These are phyloP conservation scores for Serranus cabrilla DNA, from an alignment of 2,797 vertebrate genomes.

Conservation along the genomic window DNA sequence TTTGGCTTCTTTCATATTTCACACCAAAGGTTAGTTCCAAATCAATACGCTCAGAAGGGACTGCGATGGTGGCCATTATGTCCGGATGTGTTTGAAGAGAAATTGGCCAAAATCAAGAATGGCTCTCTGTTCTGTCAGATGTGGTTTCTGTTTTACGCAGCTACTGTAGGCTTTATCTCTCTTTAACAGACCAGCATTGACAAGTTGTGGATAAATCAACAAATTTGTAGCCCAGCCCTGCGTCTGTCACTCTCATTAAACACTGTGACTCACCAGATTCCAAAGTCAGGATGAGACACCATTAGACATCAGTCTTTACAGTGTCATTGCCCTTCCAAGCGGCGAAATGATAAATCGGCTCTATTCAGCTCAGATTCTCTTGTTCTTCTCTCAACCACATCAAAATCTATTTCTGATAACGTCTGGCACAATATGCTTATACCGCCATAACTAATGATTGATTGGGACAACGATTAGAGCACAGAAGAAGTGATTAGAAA, in stretches of 20 bases:
- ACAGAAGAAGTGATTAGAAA: constrained; percentile 79
- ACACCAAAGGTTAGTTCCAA: constrained; percentile 78
- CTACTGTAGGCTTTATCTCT: constrained; percentile 55
- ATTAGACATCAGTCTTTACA: constrained; percentile 55
- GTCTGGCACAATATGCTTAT: constrained; percentile 50
- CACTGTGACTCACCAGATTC: constrained; percentile 50
- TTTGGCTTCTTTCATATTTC: constrained; percentile 79
- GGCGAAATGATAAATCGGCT: constrained; percentile 63
- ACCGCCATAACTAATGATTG: constrained; percentile 68
- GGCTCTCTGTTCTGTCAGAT: constrained; percentile 49
- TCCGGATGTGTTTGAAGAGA: constrained; percentile 60
- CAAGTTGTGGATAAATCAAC: constrained; percentile 65
- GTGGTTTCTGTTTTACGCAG: constrained; percentile 39
- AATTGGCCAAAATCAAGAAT: constrained; percentile 65
- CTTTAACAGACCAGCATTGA: constrained; percentile 57
- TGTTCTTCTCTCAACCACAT: constrained; percentile 59
- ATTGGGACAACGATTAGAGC: constrained; percentile 64
- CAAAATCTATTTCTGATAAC: constrained; percentile 68
- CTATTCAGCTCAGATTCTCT: constrained; percentile 42
- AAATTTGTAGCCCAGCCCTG: constrained; percentile 50
- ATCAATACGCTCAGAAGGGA: constrained; percentile 73
- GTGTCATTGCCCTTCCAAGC: constrained; percentile 56
- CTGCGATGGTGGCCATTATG: constrained; percentile 52
- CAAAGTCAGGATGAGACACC: constrained; percentile 62
- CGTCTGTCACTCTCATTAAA: constrained; percentile 67